A percentile compares a stretch with the other conserved stretches of the same genome.
Conservation (phyloP, 2,797 vertebrate species). For the Spinus pinus region DNA sequence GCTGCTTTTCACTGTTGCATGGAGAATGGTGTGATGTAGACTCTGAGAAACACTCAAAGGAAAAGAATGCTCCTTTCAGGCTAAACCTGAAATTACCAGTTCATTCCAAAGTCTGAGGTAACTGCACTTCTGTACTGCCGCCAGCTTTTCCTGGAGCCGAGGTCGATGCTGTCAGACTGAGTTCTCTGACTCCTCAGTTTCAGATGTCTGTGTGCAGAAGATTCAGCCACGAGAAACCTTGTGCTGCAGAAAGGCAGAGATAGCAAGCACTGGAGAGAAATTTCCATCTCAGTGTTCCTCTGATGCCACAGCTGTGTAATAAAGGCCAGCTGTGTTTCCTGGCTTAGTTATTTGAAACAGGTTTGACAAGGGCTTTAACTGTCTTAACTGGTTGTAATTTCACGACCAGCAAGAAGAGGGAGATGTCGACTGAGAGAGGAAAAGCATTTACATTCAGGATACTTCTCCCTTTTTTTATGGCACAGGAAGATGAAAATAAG, state of each 20-base stretch:
- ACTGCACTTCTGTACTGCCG: background rate
- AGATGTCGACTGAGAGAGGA: background rate
- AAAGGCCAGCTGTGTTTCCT: background rate
- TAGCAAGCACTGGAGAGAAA: background rate
- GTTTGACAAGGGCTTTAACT: background rate
- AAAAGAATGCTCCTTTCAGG: background rate
- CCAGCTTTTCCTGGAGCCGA: background rate
- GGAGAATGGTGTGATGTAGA: background rate
- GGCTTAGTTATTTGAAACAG: background rate
- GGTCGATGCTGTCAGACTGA: background rate
- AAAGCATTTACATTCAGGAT: background rate
- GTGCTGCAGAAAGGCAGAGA: background rate
- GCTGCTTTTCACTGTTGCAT: background rate
- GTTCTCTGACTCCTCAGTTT: background rate
- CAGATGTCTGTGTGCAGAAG: background rate
- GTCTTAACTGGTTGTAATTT: background rate
- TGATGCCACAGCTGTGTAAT: background rate
- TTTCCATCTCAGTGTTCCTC: background rate
- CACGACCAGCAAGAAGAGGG: background rate
- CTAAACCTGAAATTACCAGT: background rate
- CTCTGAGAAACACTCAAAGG: background rate
- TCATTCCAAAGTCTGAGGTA: background rate
- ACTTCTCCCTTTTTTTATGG: background rate
- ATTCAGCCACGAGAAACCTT: rapidly evolving
- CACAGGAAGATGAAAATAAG: background rate